These are phyloP conservation scores for Eubasilissa regina DNA, from an alignment of 1,140 invertebrate species.

Conservation along the genomic window DNA sequence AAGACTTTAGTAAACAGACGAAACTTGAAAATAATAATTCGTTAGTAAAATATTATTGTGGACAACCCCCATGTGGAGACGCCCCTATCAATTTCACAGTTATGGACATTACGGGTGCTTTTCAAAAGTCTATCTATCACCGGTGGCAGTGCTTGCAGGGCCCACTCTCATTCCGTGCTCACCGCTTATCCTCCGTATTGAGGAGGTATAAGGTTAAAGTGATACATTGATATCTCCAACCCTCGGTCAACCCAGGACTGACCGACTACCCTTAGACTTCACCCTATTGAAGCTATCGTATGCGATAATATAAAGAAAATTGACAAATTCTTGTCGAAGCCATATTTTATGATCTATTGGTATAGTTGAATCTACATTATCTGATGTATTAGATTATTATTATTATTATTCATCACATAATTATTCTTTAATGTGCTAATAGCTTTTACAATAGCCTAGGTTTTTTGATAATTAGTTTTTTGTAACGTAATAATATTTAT, in stretches of 20 bases:
- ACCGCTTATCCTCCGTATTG: slow-evolving; percentile 39
- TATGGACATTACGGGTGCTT: slow-evolving; percentile 40
- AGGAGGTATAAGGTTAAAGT: slow-evolving; percentile 41
- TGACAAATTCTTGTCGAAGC: slow-evolving; percentile 33
- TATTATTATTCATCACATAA: no score
- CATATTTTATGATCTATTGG: no score
- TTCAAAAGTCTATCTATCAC: slow-evolving; percentile 43
- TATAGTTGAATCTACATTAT: no score
- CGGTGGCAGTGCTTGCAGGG: background rate
- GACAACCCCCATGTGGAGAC: background rate
- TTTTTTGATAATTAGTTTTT: no score
- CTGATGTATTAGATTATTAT: no score
- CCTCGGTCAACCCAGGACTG: slow-evolving; percentile 18
- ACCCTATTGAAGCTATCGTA: slow-evolving; percentile 44
- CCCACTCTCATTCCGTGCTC: slow-evolving; percentile 8
- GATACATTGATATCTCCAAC: slow-evolving; percentile 44
- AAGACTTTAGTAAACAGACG: no score
- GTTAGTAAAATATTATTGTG: background rate
- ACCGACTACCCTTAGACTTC: slow-evolving; percentile 33
- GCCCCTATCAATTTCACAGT: slow-evolving; percentile 44
- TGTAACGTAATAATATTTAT: no score
- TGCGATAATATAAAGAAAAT: slow-evolving; percentile 37
- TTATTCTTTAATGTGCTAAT: no score
- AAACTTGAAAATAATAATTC: background rate
- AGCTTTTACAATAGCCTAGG: no score